A percentile compares a stretch with the other conserved stretches of the same genome.
These are phyloP conservation scores for Corythornis vintsioides DNA, from an alignment of 2,113 vertebrate species.

Conservation along the genomic window DNA sequence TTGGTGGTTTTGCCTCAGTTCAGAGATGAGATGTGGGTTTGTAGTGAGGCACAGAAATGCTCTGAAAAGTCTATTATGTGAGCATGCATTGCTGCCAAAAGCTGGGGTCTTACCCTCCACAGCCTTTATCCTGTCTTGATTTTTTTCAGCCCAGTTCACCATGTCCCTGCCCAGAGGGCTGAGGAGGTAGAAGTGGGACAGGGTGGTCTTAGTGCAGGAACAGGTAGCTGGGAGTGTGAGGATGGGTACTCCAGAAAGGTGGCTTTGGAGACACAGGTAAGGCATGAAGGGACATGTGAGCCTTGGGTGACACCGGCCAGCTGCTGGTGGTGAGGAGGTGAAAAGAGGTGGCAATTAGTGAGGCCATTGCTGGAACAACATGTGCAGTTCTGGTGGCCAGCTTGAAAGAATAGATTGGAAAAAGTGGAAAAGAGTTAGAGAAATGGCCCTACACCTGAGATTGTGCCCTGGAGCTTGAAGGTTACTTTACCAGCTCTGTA, in stretches of 20 bases:
- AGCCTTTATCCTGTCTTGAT: not conserved
- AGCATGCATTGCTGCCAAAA: not conserved
- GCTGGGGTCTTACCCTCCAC: not conserved
- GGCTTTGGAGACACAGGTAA: not conserved
- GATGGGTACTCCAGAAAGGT: not conserved
- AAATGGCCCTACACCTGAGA: not conserved
- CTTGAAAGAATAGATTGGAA: not conserved
- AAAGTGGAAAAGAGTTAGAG: not conserved
- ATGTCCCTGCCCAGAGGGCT: fast-evolving
- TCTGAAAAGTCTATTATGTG: not conserved
- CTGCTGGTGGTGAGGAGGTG: not conserved
- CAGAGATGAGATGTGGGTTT: fast-evolving
- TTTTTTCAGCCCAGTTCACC: not conserved
- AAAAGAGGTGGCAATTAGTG: not conserved
- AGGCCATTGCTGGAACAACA: fast-evolving
- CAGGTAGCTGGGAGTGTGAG: no score
- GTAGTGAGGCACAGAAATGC: not conserved
- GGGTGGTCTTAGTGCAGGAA: not conserved
- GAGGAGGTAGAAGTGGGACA: not conserved
- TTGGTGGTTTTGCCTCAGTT: not conserved
- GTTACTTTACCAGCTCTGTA: not conserved
- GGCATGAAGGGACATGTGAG: fast-evolving
- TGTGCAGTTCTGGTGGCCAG: not conserved
- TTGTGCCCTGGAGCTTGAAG: not conserved
- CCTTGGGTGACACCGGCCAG: no score